Evolutionary conservation across 2,113 vertebrate genomes (phyloP), one percentile per base, ranked within the genome.

Genomic region (Notechis scutatus): DNA sequence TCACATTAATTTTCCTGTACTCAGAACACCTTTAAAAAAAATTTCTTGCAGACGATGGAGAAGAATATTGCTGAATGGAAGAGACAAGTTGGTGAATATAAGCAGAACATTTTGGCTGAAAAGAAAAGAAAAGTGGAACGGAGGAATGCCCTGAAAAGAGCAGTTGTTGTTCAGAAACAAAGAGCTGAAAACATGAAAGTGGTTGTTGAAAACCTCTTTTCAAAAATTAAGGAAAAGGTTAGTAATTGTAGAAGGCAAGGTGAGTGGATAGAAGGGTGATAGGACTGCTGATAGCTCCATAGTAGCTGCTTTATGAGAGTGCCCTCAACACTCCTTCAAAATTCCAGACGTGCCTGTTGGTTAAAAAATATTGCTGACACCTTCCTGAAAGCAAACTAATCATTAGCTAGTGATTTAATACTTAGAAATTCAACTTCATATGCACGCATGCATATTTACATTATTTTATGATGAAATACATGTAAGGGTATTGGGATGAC

Each of bases 131-230:
- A 94, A n/a, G 94, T 94, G 5, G 94, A 97, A 89, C 98, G 98
- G 95, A 97, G 97, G 87, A 96, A 96, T 21, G 97, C 96, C 87
- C 96, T 99, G 20, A 98, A 97, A 96, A 98, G 98, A 96, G 98
- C 98, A 24, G 94, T 97, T 1, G 96, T 94, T 91, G 97, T 96
- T n/a, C 98, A 99, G 91, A 98, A 97, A 95, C 96, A 95, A 92
- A 97, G 98, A 96, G 97, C 98, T 20, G 95, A 97, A 50, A 56
- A 4, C 74, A 98, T 98, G 59, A 98, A 98, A 96, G 96, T 95
- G n/a, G 95, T 97, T 23, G 92, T 98, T 88, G 97, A 98, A 95
- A 97, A 96, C 90, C 96, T 98, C 91, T 97, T 96, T 2, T 94
- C 93, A 42, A 97, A 98, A 95, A 92, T 99, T 93, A 98, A 90